Base-by-base conservation (phyloP, 1,140 invertebrate species). In the Monochamus saltuarius region DNA sequence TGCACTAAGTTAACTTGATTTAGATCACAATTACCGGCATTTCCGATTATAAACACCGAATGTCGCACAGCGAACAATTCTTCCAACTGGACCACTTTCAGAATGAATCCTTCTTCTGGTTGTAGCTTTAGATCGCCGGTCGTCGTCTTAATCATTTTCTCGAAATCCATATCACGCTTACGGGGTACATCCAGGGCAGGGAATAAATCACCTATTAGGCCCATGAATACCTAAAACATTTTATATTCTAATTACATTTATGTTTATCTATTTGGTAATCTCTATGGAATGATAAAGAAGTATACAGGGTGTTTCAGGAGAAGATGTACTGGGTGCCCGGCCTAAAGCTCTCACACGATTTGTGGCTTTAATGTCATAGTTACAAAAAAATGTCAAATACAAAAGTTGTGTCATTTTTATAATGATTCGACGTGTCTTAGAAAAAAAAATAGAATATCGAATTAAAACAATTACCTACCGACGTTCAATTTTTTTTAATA, bases 11-110 rank as follows among this genome's bases (percentile, higher is more conserved):
- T n/a, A n/a, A n/a, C n/a, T n/a, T n/a, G n/a, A n/a, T n/a, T n/a
- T 29, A 2, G 6, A 4, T 40, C 3, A n/a, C 39, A 40, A 0
- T 92, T 94, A 0, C 95, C 95, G n/a, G 95, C 89, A 73, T 88
- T 87, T 6, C 94, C 95, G 55, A 95, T 83, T 52, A 97, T 90
- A 74, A 98, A 97, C 1, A 98, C 94, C 0, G 94, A 97, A 80
- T 97, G 95, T 56, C 95, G 83, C 0, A 97, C 95, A 42, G 92
- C 91, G 72, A 97, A 88, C 34, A 97, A 75, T 78, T 97, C 94
- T 69, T 94, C 89, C 3, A 97, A 78, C 79, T 98, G 94, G 0
- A 97, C 92, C 62, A 97, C 85, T 79, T 90, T 90, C 55, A 90
- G 78, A 69, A 95, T 86, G 72, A 97, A 97, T 56, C 87, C 89